Conservation (phyloP, 1,140 invertebrate species). For the Chrysoperla carnea region DNA sequence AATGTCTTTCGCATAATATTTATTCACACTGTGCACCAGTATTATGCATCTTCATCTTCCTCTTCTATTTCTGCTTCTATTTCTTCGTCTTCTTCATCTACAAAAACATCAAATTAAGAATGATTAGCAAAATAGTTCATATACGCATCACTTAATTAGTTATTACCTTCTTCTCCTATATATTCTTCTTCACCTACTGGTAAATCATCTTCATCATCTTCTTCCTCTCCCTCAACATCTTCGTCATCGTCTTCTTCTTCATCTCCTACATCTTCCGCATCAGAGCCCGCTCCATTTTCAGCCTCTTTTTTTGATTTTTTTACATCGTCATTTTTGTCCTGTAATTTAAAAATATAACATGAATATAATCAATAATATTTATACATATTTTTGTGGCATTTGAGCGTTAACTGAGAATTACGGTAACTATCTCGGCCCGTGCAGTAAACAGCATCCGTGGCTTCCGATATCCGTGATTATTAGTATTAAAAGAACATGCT, state of each 20-base stretch:
- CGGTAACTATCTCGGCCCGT: no score
- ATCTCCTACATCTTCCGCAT: conserved; percentile 26
- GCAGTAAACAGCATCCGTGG: no score
- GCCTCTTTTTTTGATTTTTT: conserved; percentile 59
- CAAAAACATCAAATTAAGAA: conserved; percentile 13
- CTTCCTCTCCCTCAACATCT: conserved; percentile 40
- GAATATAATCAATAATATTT: no score
- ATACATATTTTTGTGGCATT: no score
- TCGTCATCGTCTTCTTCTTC: conserved; percentile 35
- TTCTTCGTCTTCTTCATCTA: conserved; percentile 21
- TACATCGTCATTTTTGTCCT: conserved; percentile 53
- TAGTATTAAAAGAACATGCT: no score
- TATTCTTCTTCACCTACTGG: conserved; percentile 49
- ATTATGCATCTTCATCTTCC: conserved; percentile 23
- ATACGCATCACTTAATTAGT: background rate
- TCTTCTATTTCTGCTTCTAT: conserved; percentile 20
- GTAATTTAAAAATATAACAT: conserved; percentile 20
- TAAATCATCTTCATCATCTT: conserved; percentile 45
- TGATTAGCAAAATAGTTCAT: background rate
- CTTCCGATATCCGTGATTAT: no score
- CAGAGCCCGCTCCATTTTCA: conserved; percentile 40
- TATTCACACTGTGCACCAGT: background rate
- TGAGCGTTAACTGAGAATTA: no score
- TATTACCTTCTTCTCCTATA: conserved; percentile 39
- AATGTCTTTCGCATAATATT: background rate